Evolutionary conservation across 2,797 vertebrate genomes (phyloP).

Genomic region (Microctenopoma lineatum): DNA sequence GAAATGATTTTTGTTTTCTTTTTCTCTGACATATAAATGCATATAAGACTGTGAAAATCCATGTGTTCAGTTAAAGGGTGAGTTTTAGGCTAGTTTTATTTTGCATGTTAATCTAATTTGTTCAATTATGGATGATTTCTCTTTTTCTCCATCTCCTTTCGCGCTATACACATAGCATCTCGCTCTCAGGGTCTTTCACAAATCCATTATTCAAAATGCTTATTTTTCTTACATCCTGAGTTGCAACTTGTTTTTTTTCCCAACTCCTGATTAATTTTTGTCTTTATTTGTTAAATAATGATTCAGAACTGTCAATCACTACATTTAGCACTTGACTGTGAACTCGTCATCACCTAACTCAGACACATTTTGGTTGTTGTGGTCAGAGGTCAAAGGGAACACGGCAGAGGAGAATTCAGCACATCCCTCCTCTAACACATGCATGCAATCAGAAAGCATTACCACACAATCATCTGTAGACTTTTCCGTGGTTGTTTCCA

Average conservation of each 20-base stretch:
- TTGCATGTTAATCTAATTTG: constrained; percentile 95
- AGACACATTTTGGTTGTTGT: constrained; percentile 17
- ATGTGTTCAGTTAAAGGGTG: constrained; percentile 94
- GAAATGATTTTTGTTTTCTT: constrained; percentile 77
- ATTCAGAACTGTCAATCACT: constrained; percentile 91
- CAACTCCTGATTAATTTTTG: constrained; percentile 63
- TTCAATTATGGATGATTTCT: constrained; percentile 84
- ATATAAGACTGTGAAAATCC: constrained; percentile 96
- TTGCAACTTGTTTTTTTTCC: constrained; percentile 78
- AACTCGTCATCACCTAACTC: constrained; percentile 67
- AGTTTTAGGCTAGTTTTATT: constrained; percentile 90
- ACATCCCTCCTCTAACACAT: constrained; percentile 13
- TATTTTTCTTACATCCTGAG: constrained; percentile 83
- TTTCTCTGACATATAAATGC: constrained; percentile 65
- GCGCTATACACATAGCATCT: constrained; percentile 70
- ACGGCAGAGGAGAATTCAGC: constrained; percentile 16
- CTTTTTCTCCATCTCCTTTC: constrained; percentile 67
- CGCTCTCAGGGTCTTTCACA: constrained; percentile 95
- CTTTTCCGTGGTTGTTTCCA: constrained; percentile 20
- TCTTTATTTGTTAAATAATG: constrained; percentile 37
- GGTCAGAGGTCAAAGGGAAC: constrained; percentile 56
- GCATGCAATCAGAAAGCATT: constrained; percentile 59
- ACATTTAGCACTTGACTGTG: constrained; percentile 96
- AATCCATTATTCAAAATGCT: constrained; percentile 75
- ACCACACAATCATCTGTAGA: constrained; percentile 58